Evolutionary conservation across 2,888 invertebrate species (phyloP), one percentile per base, ranked within the genome.

Genomic region (Mythimna lalbum): DNA sequence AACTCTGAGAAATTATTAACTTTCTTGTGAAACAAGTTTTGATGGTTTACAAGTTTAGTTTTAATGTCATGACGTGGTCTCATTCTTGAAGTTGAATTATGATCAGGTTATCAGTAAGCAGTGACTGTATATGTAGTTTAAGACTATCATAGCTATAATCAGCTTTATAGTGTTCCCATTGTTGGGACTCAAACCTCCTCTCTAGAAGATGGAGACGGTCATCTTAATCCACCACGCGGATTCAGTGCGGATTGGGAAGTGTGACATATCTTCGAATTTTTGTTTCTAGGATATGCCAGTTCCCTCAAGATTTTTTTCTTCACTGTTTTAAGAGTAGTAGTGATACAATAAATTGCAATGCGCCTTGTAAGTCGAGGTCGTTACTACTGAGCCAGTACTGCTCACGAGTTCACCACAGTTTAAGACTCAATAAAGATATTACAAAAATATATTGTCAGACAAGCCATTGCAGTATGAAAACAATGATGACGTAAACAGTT

Each of bases 21-120:
- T 62, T 76, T 49, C 73, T 74, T 63, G 47, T 23, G 14, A 53
- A 39, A 57, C n/a, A 39, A 74, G 74, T 80, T 75, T 74, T 59
- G 6, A 74, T 49, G 52, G 57, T 63, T 74, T 52, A 80, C 14
- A 52, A 57, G 73, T 61, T 79, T 47, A 33, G 47, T 52, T 63
- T 52, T 62, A 52, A 60, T 33, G 56, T 4, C 27, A 36, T 70
- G 71, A 27, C 71, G 19, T 57, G 43, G 14, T 57, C 7, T 10
- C 19, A 6, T 52, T 36, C 6, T 31, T 49, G 31, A 31, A 10
- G 17, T 39, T 78, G n/a, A 17, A 59, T 73, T 12, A 47, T 70
- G 21, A 57, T 33, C 7, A 55, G 23, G 31, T 17, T 23, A 19
- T 7, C 17, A 17, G n/a, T 7, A 67, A 14, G 33, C 9, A 14